These are phyloP conservation scores for Indicator maculatus DNA, from an alignment of 2,113 vertebrate species.

Conservation along the genomic window DNA sequence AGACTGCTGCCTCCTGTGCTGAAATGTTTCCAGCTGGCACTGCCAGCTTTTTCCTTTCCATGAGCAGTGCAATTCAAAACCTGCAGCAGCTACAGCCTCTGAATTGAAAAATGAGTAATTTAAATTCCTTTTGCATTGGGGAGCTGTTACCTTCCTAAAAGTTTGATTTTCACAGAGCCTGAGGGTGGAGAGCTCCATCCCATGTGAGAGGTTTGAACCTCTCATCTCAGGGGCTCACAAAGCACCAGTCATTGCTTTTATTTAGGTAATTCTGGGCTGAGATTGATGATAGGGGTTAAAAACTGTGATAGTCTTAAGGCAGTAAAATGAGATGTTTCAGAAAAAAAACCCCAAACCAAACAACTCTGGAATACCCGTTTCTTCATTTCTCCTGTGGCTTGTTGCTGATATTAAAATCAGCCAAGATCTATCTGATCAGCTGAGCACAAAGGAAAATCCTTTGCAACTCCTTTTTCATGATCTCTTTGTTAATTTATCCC, in stretches of 20 bases:
- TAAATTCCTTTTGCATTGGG: background rate
- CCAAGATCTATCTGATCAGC: background rate
- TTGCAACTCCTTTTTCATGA: background rate
- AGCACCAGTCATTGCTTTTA: background rate
- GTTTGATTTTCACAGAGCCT: background rate
- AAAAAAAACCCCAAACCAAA: background rate
- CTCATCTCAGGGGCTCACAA: accelerated
- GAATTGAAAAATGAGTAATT: background rate
- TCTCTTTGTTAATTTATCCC: background rate
- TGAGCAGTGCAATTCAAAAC: background rate
- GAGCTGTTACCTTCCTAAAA: background rate
- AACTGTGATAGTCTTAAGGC: background rate
- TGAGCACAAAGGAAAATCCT: background rate
- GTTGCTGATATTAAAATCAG: background rate
- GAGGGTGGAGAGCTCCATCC: background rate
- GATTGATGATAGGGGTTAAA: background rate
- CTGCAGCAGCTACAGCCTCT: background rate
- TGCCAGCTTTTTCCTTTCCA: background rate
- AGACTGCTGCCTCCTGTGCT: background rate
- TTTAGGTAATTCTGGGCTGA: background rate
- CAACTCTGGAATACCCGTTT: accelerated
- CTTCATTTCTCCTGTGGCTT: background rate
- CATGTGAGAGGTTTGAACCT: background rate
- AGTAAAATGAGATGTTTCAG: background rate
- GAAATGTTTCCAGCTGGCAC: constrained; percentile 17